Evolutionary conservation across 2,888 invertebrate species (phyloP).

Genomic region (Pollenia labialis): DNA sequence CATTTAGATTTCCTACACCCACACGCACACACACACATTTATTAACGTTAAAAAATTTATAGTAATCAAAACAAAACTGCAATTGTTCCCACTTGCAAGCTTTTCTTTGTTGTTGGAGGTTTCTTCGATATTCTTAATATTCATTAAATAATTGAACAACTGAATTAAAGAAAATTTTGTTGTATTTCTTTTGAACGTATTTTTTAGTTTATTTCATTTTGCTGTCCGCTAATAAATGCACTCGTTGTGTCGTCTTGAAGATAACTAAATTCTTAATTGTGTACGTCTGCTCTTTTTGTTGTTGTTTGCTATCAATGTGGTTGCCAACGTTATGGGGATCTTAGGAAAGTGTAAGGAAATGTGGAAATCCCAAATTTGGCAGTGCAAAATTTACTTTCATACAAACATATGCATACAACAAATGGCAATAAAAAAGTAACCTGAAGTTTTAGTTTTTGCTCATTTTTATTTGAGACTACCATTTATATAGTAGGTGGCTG

Average conservation of each 20-base stretch:
- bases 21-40: constrained; percentile 5
- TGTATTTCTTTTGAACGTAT: not conserved
- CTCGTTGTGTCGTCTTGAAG: constrained; percentile 59
- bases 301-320: constrained; percentile 49
- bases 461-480: too few species aligned
- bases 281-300: constrained; percentile 61
- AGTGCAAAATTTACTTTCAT: too few species aligned
- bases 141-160: not conserved
- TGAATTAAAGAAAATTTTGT: not conserved
- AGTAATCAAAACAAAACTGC: constrained; percentile 60
- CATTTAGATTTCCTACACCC: constrained; percentile 29
- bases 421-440: too few species aligned
- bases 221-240: constrained; percentile 51
- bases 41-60: not conserved
- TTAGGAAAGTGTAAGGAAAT: constrained; percentile 11
- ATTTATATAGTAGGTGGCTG: too few species aligned
- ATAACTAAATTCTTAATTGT: constrained; percentile 65
- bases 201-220: constrained; percentile 13
- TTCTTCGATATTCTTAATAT: too few species aligned
- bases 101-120: too few species aligned
- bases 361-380: not conserved
- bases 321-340: constrained; percentile 49
- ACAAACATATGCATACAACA: too few species aligned
- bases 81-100: not conserved
- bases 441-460: too few species aligned